Conservation (phyloP, 2,113 vertebrate genomes). For the Chaetodon trifascialis region DNA sequence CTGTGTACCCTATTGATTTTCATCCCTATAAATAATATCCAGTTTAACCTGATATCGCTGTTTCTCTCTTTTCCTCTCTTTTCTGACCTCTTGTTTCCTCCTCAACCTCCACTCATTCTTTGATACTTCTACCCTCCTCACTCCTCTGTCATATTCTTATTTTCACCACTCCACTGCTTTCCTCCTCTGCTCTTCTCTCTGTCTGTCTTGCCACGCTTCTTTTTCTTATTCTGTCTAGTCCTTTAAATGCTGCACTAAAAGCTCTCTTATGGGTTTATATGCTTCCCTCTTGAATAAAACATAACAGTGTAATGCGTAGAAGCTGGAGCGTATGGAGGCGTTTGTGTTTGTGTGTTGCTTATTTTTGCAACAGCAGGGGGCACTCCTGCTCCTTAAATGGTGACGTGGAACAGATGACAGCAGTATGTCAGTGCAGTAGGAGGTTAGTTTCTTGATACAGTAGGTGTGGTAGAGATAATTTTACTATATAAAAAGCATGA, state of each 20-base stretch:
- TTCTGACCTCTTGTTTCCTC: neutral
- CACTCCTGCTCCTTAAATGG: constrained; percentile 39
- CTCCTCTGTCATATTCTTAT: neutral
- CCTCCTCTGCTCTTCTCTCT: neutral
- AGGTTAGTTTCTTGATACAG: neutral
- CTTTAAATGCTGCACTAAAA: neutral
- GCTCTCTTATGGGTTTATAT: constrained; percentile 1
- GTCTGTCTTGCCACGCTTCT: neutral
- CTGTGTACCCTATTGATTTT: constrained; percentile 17
- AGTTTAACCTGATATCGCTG: constrained; percentile 4
- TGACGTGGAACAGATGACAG: neutral
- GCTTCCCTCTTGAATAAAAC: constrained; percentile 9
- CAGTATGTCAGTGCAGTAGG: neutral
- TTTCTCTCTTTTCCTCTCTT: constrained; percentile 8
- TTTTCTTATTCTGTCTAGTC: neutral
- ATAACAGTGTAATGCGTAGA: constrained; percentile 3
- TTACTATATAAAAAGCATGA: neutral
- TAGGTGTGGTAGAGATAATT: neutral
- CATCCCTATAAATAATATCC: constrained; percentile 22
- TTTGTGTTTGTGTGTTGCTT: neutral
- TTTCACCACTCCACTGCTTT: neutral
- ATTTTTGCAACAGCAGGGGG: constrained; percentile 59
- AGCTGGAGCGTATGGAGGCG: neutral
- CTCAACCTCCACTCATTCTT: neutral
- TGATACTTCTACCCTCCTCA: neutral